Evolutionary conservation across 2,113 vertebrate species (phyloP).

Genomic region (Rissa tridactyla): DNA sequence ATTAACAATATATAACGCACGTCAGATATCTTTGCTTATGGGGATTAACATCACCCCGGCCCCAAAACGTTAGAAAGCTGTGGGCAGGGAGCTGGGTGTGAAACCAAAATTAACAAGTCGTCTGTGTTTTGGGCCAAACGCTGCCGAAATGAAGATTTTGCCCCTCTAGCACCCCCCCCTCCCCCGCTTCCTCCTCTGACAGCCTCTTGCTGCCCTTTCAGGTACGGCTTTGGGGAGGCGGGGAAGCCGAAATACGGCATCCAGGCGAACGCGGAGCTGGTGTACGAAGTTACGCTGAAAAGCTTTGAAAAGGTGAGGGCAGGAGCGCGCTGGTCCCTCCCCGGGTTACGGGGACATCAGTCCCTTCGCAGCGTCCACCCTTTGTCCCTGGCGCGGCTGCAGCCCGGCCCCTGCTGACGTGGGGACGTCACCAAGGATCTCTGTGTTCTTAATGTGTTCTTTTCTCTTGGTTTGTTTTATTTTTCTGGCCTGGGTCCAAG

Average conservation of each 20-base stretch:
- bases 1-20: not conserved
- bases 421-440: constrained; percentile 30
- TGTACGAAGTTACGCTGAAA: constrained; percentile 92
- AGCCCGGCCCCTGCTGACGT: not conserved
- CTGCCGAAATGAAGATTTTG: not conserved
- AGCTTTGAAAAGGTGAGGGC: constrained; percentile 90
- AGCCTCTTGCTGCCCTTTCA: constrained; percentile 54
- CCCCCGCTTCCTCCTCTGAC: not conserved
- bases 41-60: no score
- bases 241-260: constrained; percentile 86
- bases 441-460: constrained; percentile 59
- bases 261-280: constrained; percentile 84
- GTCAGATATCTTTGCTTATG: rapidly evolving
- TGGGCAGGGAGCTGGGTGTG: not conserved
- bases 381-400: not conserved
- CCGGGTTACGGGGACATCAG: not conserved
- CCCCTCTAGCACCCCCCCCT: no score
- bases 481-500: constrained; percentile 68
- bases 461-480: constrained; percentile 56
- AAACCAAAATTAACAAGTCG: no score
- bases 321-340: not conserved
- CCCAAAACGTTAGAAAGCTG: not conserved
- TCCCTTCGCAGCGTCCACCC: not conserved
- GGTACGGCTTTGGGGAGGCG: constrained; percentile 90
- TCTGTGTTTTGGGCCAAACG: not conserved